Conservation (phyloP, 2,113 vertebrate species). For the Oreochromis tanganicae region DNA sequence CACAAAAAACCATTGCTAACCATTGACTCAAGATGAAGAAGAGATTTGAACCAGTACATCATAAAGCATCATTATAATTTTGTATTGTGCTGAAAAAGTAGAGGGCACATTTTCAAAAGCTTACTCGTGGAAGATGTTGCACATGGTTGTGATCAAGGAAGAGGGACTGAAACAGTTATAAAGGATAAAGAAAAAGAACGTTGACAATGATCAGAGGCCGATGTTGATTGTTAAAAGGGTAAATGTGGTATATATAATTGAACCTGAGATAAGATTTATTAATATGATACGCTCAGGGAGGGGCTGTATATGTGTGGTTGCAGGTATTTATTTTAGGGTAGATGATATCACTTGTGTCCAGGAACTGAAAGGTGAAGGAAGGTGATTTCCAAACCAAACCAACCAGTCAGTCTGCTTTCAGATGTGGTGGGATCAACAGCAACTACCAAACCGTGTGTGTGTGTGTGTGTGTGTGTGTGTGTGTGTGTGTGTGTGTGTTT, state of each 20-base stretch:
- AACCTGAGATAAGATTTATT: neutral
- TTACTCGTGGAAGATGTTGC: neutral
- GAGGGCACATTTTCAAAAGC: neutral
- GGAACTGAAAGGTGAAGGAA: neutral
- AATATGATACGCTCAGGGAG: neutral
- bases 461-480: neutral
- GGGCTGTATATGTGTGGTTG: neutral
- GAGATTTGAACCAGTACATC: neutral
- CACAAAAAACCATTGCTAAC: neutral
- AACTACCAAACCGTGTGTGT: neutral
- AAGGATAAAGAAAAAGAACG: neutral
- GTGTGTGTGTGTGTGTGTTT: neutral
- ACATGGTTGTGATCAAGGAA: neutral
- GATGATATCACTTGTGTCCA: neutral
- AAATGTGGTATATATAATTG: neutral
- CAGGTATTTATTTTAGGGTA: neutral
- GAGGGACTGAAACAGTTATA: neutral
- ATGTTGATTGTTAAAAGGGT: neutral
- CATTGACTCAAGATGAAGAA: neutral
- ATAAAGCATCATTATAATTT: neutral
- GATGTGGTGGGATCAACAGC: neutral
- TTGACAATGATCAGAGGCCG: neutral
- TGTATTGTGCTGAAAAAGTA: rapidly evolving
- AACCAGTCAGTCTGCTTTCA: slow-evolving; percentile 1
- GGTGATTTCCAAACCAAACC: neutral